These are phyloP conservation scores for Emmelina monodactyla DNA, from an alignment of 2,888 invertebrate species.

Conservation along the genomic window DNA sequence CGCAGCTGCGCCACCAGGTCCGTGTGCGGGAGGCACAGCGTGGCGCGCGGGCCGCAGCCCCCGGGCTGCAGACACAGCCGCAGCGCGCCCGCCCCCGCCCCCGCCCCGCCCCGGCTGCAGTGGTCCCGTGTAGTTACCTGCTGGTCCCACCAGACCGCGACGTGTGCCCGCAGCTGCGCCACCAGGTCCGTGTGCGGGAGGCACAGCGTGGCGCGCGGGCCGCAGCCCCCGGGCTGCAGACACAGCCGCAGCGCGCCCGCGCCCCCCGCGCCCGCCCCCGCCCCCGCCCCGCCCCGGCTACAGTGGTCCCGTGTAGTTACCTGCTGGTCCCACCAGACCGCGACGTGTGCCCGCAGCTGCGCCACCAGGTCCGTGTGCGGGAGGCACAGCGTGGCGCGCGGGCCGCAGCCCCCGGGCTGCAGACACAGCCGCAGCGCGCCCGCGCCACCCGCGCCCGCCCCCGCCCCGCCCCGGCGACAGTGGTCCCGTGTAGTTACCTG, in stretches of 20 bases:
- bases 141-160: background rate
- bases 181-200: background rate
- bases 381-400: background rate
- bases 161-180: background rate
- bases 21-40: background rate
- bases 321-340: background rate
- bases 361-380: background rate
- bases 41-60: background rate
- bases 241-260: background rate
- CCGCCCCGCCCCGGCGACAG: background rate
- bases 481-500: background rate
- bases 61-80: background rate
- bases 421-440: background rate
- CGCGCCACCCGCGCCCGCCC: background rate
- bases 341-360: background rate
- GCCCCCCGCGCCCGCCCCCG: background rate
- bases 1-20: background rate
- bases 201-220: background rate
- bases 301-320: background rate
- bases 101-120: background rate
- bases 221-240: background rate
- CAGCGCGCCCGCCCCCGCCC: background rate
- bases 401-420: background rate
- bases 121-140: background rate
- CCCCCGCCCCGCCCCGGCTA: background rate